These are phyloP conservation scores for Champsocephalus esox DNA, from an alignment of 2,797 vertebrate species.

Conservation along the genomic window DNA sequence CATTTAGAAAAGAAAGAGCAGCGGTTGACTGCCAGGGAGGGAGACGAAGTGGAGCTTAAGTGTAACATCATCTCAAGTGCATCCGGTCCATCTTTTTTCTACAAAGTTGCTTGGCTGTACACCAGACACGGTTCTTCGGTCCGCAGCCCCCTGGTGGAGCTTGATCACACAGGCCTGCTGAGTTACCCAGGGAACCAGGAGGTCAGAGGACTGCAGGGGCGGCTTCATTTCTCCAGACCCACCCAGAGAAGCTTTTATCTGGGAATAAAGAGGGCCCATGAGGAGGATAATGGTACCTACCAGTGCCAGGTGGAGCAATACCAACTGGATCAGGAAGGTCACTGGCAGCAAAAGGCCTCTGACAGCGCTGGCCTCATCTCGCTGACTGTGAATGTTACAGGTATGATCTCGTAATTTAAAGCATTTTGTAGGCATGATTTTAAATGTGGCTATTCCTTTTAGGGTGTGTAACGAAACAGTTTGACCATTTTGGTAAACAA, in stretches of 20 bases:
- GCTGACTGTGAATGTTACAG: slow-evolving; percentile 49
- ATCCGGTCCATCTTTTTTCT: slow-evolving; percentile 37
- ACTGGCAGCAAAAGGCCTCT: slow-evolving; percentile 60
- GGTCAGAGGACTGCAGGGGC: slow-evolving; percentile 43
- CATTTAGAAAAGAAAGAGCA: slow-evolving; percentile 15
- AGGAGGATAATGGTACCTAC: slow-evolving; percentile 64
- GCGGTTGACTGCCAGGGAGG: slow-evolving; percentile 31
- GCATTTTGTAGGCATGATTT: background rate
- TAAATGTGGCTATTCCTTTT: background rate
- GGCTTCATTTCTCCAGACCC: slow-evolving; percentile 63
- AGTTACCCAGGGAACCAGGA: slow-evolving; percentile 32
- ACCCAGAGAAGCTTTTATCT: slow-evolving; percentile 55
- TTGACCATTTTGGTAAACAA: background rate
- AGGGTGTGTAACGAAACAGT: background rate
- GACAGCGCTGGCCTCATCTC: slow-evolving; percentile 23
- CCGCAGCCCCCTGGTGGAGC: slow-evolving; percentile 35
- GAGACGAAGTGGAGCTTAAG: slow-evolving; percentile 39
- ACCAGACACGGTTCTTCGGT: background rate
- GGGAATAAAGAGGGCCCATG: slow-evolving; percentile 45
- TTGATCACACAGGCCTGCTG: slow-evolving; percentile 63
- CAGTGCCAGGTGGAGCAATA: slow-evolving; percentile 69
- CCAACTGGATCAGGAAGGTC: slow-evolving; percentile 50
- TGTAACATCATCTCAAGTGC: slow-evolving; percentile 57
- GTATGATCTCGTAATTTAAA: slow-evolving; percentile 36
- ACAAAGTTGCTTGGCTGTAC: slow-evolving; percentile 67